These are phyloP conservation scores for Eulithis prunata DNA, from an alignment of 2,888 invertebrate genomes.

Conservation along the genomic window DNA sequence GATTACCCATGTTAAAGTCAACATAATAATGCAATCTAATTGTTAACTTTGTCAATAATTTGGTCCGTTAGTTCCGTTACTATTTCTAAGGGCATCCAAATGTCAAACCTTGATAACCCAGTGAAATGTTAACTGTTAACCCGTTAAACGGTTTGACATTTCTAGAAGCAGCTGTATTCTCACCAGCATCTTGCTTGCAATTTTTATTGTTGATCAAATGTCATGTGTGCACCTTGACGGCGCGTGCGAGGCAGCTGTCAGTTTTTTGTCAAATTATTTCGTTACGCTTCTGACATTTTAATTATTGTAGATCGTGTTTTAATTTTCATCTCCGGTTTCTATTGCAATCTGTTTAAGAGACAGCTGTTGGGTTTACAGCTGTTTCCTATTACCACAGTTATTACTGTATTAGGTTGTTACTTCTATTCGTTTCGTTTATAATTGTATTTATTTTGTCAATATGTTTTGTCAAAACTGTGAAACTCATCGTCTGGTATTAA, in stretches of 20 bases:
- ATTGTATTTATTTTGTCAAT: too few species aligned
- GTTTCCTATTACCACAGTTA: conserved; percentile 1
- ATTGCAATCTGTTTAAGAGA: conserved; percentile 18
- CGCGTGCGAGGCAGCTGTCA: conserved; percentile 48
- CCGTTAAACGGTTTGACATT: conserved; percentile 35
- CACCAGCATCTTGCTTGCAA: conserved; percentile 31
- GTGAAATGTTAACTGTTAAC: conserved; percentile 34
- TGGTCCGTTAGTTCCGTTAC: too few species aligned
- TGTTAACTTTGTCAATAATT: too few species aligned
- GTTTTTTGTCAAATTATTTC: conserved; percentile 44
- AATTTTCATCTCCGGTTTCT: conserved; percentile 28
- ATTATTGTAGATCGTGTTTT: conserved; percentile 31
- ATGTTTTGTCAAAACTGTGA: too few species aligned
- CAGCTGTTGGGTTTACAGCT: conserved; percentile 18
- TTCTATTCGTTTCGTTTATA: background rate
- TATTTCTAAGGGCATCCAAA: conserved; percentile 5
- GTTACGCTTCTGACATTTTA: conserved; percentile 35
- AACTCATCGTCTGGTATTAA: too few species aligned
- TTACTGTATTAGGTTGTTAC: background rate
- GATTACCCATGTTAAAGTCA: too few species aligned
- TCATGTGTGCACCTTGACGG: conserved; percentile 53
- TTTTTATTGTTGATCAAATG: conserved; percentile 48
- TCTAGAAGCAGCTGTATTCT: conserved; percentile 38
- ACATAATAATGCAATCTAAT: too few species aligned
- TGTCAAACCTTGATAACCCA: conserved; percentile 25